phyloP scores from a whole-genome alignment of 2,113 vertebrate species.

The Ctenomys sociabilis region DNA sequence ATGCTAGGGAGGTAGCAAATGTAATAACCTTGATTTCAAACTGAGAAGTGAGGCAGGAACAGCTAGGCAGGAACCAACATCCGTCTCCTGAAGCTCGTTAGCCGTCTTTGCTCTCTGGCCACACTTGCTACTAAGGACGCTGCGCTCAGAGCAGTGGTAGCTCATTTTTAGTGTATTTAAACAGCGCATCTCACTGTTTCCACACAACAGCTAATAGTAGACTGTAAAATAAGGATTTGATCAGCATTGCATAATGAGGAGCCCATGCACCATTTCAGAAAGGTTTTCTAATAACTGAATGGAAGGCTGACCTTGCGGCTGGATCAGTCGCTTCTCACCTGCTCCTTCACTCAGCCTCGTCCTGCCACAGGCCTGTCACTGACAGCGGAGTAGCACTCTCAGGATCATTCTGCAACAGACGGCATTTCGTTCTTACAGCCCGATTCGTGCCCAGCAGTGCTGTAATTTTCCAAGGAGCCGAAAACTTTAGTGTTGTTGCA shows the following conservation, averaged over 20 bases:
- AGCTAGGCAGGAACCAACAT: conserved; percentile 12
- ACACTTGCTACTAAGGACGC: neutral
- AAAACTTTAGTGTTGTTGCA: neutral
- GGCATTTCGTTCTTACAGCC: neutral
- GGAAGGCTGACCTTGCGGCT: neutral
- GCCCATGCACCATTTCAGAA: neutral
- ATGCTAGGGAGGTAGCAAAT: conserved; percentile 43
- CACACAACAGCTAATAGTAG: neutral
- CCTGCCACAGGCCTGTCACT: no score
- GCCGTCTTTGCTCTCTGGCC: conserved; percentile 44
- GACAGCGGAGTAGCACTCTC: neutral
- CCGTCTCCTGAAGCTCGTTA: conserved; percentile 51
- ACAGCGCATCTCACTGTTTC: no score
- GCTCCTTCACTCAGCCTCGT: neutral
- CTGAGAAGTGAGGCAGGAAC: conserved; percentile 52
- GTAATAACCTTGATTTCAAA: conserved; percentile 57
- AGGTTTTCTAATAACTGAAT: neutral
- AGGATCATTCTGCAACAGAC: neutral
- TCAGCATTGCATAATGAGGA: neutral
- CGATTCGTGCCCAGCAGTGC: neutral
- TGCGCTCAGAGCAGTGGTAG: neutral
- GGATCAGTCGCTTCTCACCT: neutral
- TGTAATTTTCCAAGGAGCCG: neutral
- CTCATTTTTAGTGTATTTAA: conserved; percentile 29
- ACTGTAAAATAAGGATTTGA: neutral